Evolutionary conservation across 2,113 vertebrate genomes (phyloP).

Genomic region (Cisticola juncidis): DNA sequence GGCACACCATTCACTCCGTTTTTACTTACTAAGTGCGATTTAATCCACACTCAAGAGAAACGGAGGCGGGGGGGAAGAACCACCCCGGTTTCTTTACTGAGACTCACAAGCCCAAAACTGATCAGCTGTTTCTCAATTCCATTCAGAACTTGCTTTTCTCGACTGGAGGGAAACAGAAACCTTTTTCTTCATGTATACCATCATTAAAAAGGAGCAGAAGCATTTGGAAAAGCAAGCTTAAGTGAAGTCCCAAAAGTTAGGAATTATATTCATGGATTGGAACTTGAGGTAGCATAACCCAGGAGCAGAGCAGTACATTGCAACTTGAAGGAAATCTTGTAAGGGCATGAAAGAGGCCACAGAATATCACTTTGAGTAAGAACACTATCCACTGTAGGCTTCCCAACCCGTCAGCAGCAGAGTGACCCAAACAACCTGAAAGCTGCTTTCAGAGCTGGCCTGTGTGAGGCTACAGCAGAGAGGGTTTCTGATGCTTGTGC

Average conservation of each 20-base stretch:
- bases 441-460: background rate
- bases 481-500: background rate
- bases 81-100: background rate
- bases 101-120: background rate
- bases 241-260: background rate
- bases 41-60: background rate
- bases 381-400: background rate
- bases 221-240: background rate
- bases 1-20: background rate
- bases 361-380: background rate
- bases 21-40: background rate
- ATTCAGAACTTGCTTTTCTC: background rate
- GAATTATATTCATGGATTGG: background rate
- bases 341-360: rapidly evolving
- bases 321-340: background rate
- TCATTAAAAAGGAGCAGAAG: background rate
- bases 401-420: background rate
- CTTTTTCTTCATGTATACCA: background rate
- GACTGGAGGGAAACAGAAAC: background rate
- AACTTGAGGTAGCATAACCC: background rate
- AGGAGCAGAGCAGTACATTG: background rate
- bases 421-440: background rate
- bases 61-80: background rate
- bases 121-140: background rate
- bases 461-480: background rate